Evolutionary conservation across 2,888 invertebrate species (phyloP), one percentile per base, ranked within the genome.

Genomic region (Diabrotica balteata): DNA sequence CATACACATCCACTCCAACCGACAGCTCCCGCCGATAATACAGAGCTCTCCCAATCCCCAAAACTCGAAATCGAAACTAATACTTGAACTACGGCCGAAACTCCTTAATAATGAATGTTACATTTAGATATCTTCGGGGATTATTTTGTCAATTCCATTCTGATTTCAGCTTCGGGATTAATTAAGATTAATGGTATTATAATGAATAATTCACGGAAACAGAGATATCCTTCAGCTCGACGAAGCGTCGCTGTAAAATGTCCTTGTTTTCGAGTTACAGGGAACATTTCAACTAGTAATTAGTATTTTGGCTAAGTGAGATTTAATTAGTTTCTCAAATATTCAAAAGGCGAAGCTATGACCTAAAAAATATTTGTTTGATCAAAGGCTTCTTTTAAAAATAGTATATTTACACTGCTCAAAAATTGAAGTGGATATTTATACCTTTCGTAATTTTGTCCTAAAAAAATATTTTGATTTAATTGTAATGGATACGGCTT

Each of bases 161-260:
- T 65, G 59, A 72, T 72, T 72, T 52, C 59, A 59, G 53, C 69
- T 55, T 42, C 50, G 54, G 64, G 72, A 72, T 71, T 71, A 71
- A 72, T 72, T 69, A 72, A 70, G 72, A 72, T 72, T 72, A 72
- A 72, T 69, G 66, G 68, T 64, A 63, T 72, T 71, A 71, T 72
- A 66, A 69, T 68, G 71, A 72, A 71, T 72, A 66, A 72, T 71
- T 68, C 69, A 66, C 62, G 63, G 54, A 59, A 62, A 66, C 58
- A 50, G 69, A 61, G 62, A 69, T 63, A 61, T 66, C 63, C 62
- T 58, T 47, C 44, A 9, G 22, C 52, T 58, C 46, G 7, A n/a
- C 50, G 43, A 49, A 64, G 52, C 63, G 63, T 11, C 64, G 57
- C 53, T 63, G 63, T 66, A 71, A 71, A 71, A 71, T 64, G 67